Conservation (phyloP, 2,797 vertebrate species). For the Poecile montanus region DNA sequence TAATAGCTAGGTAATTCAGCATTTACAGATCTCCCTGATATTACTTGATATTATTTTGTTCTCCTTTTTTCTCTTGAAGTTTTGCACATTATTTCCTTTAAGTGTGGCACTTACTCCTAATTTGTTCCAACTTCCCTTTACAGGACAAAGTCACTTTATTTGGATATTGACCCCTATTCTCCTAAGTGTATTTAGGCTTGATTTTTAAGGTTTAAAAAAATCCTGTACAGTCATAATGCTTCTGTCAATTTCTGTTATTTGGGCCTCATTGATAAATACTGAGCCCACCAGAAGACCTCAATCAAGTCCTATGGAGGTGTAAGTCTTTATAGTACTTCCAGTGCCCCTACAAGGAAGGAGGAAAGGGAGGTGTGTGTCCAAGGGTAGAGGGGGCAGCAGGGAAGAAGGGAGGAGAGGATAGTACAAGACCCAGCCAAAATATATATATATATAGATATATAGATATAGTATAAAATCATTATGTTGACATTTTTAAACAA, state of each 20-base stretch:
- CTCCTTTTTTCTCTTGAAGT: background rate
- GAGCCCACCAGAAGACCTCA: background rate
- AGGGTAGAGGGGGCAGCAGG: background rate
- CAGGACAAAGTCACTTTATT: background rate
- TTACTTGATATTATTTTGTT: background rate
- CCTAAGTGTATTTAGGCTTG: background rate
- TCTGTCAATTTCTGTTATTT: background rate
- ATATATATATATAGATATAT: too few species aligned
- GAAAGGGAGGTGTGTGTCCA: accelerated
- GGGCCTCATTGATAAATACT: background rate
- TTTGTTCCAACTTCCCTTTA: background rate
- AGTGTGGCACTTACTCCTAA: background rate
- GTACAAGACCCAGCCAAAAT: background rate
- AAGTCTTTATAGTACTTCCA: background rate
- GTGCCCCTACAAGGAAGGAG: background rate
- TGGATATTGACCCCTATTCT: background rate
- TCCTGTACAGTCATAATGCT: accelerated
- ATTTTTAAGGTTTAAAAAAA: background rate
- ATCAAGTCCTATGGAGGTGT: background rate
- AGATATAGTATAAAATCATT: background rate
- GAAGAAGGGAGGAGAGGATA: background rate
- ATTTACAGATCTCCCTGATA: background rate
- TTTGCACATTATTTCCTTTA: background rate
- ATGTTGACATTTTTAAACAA: background rate
- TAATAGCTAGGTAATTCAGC: background rate